phyloP scores from a whole-genome alignment of 2,888 invertebrate species.

The Thysanoteuthis rhombus region DNA sequence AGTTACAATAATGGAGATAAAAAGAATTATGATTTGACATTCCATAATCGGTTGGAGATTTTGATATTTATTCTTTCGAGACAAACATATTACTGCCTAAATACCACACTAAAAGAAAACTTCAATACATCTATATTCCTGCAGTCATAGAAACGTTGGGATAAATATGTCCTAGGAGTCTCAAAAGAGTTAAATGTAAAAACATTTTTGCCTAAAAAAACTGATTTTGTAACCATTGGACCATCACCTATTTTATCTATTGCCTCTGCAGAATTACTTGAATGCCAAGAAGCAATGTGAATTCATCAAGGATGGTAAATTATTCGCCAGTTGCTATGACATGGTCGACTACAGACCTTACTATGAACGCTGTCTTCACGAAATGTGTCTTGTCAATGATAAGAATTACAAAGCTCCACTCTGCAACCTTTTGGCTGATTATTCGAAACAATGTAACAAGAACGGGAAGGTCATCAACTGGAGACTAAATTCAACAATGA shows the following conservation, averaged over 20 bases:
- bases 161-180: too few relatives aligned
- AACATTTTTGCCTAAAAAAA: not conserved
- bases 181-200: too few relatives aligned
- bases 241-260: too few relatives aligned
- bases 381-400: not conserved
- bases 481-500: not conserved
- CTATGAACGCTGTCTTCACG: not conserved
- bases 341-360: not conserved
- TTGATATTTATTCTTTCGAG: too few relatives aligned
- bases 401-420: not conserved
- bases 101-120: too few relatives aligned
- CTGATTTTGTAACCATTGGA: too few relatives aligned
- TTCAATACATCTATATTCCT: too few relatives aligned
- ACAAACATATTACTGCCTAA: too few relatives aligned
- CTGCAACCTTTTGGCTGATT: not conserved
- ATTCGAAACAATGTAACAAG: not conserved
- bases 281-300: not conserved
- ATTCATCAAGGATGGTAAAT: not conserved
- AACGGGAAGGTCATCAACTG: slow-evolving; percentile 22
- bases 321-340: slow-evolving; percentile 18
- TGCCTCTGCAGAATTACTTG: not conserved
- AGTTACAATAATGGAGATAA: too few relatives aligned
- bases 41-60: too few relatives aligned
- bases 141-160: too few relatives aligned
- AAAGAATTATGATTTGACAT: too few relatives aligned